phyloP scores from a whole-genome alignment of 1,140 invertebrate genomes.

The Atopsyche davidsoni region DNA sequence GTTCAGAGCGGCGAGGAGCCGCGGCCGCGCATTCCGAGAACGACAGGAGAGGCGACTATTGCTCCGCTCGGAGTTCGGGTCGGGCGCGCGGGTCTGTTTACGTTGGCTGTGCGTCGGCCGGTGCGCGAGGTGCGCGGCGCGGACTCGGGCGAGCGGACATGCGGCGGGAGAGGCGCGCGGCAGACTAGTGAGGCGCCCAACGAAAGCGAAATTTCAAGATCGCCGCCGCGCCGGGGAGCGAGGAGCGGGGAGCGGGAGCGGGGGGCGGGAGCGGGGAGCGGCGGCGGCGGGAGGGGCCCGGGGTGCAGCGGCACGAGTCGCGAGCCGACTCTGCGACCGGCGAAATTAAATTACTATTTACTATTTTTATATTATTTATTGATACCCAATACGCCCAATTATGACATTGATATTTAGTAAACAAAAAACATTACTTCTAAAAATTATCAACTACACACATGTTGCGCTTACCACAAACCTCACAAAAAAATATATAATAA shows the following conservation, averaged over 20 bases:
- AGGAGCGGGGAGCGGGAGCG: conserved; percentile 35
- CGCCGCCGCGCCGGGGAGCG: conserved; percentile 41
- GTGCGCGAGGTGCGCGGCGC: conserved; percentile 36
- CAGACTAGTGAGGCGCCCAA: conserved; percentile 49
- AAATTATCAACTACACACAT: too few species aligned
- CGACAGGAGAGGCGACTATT: conserved; percentile 3
- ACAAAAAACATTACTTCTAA: too few species aligned
- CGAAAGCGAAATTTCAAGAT: conserved; percentile 53
- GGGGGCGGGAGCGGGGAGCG: conserved; percentile 6
- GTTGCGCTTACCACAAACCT: too few species aligned
- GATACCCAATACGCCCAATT: too few species aligned
- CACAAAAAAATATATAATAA: too few species aligned
- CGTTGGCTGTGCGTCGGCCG: too few species aligned
- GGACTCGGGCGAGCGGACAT: conserved; percentile 44
- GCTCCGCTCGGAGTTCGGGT: conserved; percentile 8
- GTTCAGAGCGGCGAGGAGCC: not conserved
- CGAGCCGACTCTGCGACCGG: too few species aligned
- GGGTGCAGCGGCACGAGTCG: conserved; percentile 17
- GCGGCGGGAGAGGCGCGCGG: conserved; percentile 46
- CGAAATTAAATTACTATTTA: too few species aligned
- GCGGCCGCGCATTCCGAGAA: conserved; percentile 7
- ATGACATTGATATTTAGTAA: too few species aligned
- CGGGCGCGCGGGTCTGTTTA: too few species aligned
- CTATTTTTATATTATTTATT: too few species aligned
- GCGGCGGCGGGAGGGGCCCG: conserved; percentile 10